Percentiles rank a stretch among this genome's conserved stretches.
phyloP scores from a whole-genome alignment of 1,140 invertebrate genomes.

The Drosophila kikkawai region DNA sequence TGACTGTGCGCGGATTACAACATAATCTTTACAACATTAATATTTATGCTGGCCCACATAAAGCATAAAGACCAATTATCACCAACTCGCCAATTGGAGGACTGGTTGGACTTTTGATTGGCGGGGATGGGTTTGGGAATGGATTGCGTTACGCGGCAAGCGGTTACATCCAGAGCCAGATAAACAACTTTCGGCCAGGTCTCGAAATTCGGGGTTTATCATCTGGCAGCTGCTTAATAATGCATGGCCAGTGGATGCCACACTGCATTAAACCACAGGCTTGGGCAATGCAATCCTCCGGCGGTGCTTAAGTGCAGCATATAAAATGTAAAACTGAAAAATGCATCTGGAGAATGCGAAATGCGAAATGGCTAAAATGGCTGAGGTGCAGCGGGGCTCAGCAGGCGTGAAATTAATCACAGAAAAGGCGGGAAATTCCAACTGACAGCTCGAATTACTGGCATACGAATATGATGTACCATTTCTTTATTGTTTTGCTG shows the following conservation, averaged over 20 bases:
- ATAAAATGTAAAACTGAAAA: slow-evolving; percentile 56
- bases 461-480: slow-evolving; percentile 65
- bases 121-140: slow-evolving; percentile 18
- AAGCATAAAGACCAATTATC: slow-evolving; percentile 66
- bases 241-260: slow-evolving; percentile 64
- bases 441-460: slow-evolving; percentile 74
- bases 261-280: slow-evolving; percentile 28
- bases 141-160: slow-evolving; percentile 58
- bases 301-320: slow-evolving; percentile 14
- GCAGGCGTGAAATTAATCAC: slow-evolving; percentile 76
- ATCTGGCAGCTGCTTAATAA: slow-evolving; percentile 75
- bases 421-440: slow-evolving; percentile 30
- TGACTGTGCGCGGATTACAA: slow-evolving; percentile 56
- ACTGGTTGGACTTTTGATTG: slow-evolving; percentile 23
- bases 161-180: slow-evolving; percentile 49
- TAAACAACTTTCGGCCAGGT: slow-evolving; percentile 64
- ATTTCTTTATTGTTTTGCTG: slow-evolving; percentile 47
- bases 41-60: slow-evolving; percentile 75
- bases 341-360: slow-evolving; percentile 57
- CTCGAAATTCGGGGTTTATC: slow-evolving; percentile 49
- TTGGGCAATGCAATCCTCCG: slow-evolving; percentile 53
- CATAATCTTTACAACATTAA: slow-evolving; percentile 57
- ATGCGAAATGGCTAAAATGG: slow-evolving; percentile 43
- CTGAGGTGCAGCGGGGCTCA: slow-evolving; percentile 50
- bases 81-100: slow-evolving; percentile 54